Conservation (phyloP, 2,113 vertebrate genomes). For the Abramis brama region DNA sequence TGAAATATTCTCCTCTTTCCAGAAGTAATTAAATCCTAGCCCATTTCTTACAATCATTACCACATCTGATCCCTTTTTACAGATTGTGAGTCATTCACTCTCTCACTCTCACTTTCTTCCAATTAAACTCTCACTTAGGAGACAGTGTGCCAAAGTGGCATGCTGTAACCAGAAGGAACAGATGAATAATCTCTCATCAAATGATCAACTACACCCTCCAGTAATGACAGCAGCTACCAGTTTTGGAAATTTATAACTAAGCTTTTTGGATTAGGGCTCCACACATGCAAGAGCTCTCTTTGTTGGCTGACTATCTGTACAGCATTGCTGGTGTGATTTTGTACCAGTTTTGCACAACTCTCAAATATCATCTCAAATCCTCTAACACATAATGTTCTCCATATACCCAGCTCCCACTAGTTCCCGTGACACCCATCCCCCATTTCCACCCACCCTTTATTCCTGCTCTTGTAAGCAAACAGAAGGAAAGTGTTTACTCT, state of each 20-base stretch:
- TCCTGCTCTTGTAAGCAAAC: background rate
- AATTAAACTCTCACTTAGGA: constrained; percentile 61
- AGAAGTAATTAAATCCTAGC: constrained; percentile 31
- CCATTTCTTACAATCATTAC: background rate
- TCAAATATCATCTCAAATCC: background rate
- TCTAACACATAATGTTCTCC: background rate
- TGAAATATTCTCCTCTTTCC: background rate
- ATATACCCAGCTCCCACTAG: background rate
- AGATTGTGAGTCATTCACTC: constrained; percentile 60
- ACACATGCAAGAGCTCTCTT: background rate
- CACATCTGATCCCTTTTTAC: constrained; percentile 41
- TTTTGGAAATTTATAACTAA: background rate
- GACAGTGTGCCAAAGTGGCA: constrained; percentile 39
- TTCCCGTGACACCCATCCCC: background rate
- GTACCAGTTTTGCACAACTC: background rate
- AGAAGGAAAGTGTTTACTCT: constrained; percentile 51
- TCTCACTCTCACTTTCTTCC: constrained; percentile 37
- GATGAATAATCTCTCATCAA: constrained; percentile 58
- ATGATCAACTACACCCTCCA: constrained; percentile 42
- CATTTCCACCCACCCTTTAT: background rate
- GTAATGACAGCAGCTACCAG: constrained; percentile 32
- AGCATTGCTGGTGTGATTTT: background rate
- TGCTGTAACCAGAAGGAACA: constrained; percentile 49
- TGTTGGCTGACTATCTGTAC: background rate
- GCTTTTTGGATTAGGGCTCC: constrained; percentile 37